A percentile compares a stretch with the other conserved stretches of the same genome.
These are phyloP conservation scores for Thyatira batis DNA, from an alignment of 2,888 invertebrate species.

Conservation along the genomic window DNA sequence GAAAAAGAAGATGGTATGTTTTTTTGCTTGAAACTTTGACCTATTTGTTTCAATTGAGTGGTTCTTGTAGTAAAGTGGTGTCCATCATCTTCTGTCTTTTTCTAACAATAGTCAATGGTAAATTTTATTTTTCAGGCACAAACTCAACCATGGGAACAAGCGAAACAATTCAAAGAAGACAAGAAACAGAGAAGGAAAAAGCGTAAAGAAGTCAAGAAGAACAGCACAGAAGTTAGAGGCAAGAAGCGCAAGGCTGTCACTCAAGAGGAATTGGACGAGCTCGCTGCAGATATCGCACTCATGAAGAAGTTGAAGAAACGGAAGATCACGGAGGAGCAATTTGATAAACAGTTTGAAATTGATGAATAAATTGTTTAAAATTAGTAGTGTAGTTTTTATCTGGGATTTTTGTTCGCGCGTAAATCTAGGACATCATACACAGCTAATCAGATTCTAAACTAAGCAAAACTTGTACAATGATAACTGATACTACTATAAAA, in stretches of 20 bases:
- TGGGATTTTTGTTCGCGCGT: not conserved
- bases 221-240: conserved; percentile 69
- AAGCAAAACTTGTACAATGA: no score
- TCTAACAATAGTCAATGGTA: conserved; percentile 7
- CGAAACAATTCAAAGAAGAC: conserved; percentile 87
- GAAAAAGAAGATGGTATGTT: conserved; percentile 76
- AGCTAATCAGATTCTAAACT: no score
- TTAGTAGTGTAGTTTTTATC: conserved; percentile 6
- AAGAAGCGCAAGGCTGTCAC: conserved; percentile 75
- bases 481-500: no score
- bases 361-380: conserved; percentile 42
- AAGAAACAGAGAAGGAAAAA: conserved; percentile 84
- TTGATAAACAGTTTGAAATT: conserved; percentile 83
- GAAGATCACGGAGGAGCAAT: conserved; percentile 87
- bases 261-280: conserved; percentile 88
- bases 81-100: no score
- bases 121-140: conserved; percentile 56
- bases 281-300: conserved; percentile 90
- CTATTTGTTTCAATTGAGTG: not conserved
- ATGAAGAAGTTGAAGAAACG: conserved; percentile 93
- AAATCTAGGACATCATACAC: conserved; percentile 58
- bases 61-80: no score
- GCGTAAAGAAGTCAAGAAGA: conserved; percentile 82
- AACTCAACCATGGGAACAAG: conserved; percentile 89
- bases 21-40: not conserved